These are phyloP conservation scores for Philantomba maxwellii DNA, from an alignment of 2,113 vertebrate species.

Conservation along the genomic window DNA sequence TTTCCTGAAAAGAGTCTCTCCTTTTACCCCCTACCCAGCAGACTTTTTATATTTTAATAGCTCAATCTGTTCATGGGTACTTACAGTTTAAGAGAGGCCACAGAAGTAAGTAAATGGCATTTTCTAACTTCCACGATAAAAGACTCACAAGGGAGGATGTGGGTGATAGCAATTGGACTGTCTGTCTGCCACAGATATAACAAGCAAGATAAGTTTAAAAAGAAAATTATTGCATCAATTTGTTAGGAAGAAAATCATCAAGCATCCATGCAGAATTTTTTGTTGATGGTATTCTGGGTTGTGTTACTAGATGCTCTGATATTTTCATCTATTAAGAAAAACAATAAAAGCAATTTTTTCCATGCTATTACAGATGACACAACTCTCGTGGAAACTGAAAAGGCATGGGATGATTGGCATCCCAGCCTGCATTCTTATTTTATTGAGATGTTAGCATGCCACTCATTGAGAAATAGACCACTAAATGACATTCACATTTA, in stretches of 20 bases:
- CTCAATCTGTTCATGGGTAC: background rate
- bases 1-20: background rate
- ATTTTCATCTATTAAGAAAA: background rate
- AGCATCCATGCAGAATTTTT: background rate
- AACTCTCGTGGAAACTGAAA: constrained; percentile 67
- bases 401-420: constrained; percentile 77
- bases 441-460: constrained; percentile 76
- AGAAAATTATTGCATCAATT: background rate
- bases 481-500: constrained; percentile 75
- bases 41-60: background rate
- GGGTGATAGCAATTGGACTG: background rate
- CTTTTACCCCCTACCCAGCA: background rate
- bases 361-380: constrained; percentile 62
- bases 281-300: background rate
- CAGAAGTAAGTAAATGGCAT: background rate
- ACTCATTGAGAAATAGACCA: constrained; percentile 68
- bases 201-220: background rate
- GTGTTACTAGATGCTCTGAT: background rate
- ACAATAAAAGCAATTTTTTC: background rate
- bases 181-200: background rate
- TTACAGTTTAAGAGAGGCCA: background rate
- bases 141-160: background rate
- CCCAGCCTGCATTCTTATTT: constrained; percentile 68
- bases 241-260: background rate
- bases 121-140: background rate